Percentiles rank a stretch among this genome's conserved stretches.
These are phyloP conservation scores for Paragorgia papillata DNA, from an alignment of 92 coral and sea anemone genomes.

Conservation along the genomic window DNA sequence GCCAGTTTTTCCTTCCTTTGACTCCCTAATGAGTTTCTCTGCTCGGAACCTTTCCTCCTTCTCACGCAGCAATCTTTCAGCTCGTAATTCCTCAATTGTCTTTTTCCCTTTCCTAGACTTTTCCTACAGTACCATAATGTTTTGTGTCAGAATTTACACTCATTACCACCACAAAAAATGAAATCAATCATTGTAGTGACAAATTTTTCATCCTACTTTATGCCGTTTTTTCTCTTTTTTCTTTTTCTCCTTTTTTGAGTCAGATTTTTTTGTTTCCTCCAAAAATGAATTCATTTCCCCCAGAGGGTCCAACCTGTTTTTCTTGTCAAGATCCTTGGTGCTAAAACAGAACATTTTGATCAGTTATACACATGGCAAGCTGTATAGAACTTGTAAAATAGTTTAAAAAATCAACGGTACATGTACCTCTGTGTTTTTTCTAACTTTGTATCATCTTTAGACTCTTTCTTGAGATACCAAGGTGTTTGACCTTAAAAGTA, in stretches of 20 bases:
- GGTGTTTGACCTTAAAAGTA: constrained; percentile 66
- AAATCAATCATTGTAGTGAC: background rate
- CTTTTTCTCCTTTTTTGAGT: constrained; percentile 4
- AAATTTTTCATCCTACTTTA: background rate
- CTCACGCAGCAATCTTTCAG: constrained; percentile 85
- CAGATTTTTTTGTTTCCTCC: constrained; percentile 35
- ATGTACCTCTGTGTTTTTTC: constrained; percentile 16
- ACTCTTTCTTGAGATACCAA: constrained; percentile 75
- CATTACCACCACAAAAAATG: too few relatives aligned
- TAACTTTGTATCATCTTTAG: background rate
- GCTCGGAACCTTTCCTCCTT: constrained; percentile 76
- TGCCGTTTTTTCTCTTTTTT: constrained; percentile 54
- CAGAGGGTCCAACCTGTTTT: constrained; percentile 77
- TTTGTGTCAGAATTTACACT: background rate
- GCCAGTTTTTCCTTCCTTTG: constrained; percentile 51
- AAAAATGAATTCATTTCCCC: constrained; percentile 72
- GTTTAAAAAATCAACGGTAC: too few relatives aligned
- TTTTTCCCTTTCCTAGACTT: constrained; percentile 47
- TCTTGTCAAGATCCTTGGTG: constrained; percentile 67
- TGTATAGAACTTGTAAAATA: too few relatives aligned
- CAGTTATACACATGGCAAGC: too few relatives aligned
- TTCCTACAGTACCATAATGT: background rate
- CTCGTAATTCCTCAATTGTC: constrained; percentile 84
- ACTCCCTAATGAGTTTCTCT: constrained; percentile 61
- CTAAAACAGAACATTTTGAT: constrained; percentile 29